phyloP scores from a whole-genome alignment of 2,797 vertebrate genomes.

The Hippoglossus hippoglossus region DNA sequence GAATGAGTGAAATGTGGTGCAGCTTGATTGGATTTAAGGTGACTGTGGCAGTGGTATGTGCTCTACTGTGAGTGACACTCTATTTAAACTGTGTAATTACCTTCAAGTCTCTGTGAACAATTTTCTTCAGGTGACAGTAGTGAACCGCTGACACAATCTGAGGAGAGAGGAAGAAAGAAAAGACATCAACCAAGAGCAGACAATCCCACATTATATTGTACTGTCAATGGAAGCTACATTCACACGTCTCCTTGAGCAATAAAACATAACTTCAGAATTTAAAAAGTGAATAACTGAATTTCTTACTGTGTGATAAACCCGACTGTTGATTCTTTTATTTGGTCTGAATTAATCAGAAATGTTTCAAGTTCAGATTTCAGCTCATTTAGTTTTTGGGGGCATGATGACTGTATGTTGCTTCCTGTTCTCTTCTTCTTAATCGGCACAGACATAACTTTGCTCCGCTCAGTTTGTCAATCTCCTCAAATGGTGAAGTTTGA shows the following conservation, averaged over 20 bases:
- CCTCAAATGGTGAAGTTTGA: not conserved
- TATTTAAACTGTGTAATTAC: constrained; percentile 65
- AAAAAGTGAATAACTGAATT: not conserved
- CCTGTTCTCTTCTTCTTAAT: too few species aligned
- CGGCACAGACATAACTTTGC: not conserved
- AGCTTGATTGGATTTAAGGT: too few species aligned
- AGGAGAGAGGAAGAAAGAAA: constrained; percentile 20
- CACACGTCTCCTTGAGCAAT: not conserved
- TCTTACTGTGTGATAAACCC: not conserved
- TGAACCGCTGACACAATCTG: constrained; percentile 94
- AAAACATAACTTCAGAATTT: not conserved
- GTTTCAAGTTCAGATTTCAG: too few species aligned
- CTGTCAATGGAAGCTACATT: not conserved
- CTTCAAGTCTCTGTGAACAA: constrained; percentile 96
- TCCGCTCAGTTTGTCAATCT: not conserved
- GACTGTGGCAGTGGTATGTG: too few species aligned
- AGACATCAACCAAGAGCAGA: not conserved
- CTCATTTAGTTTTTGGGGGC: too few species aligned
- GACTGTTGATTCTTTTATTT: not conserved
- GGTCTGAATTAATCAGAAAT: not conserved
- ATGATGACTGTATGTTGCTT: too few species aligned
- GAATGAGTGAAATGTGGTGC: too few species aligned
- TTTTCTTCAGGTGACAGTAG: constrained; percentile 96
- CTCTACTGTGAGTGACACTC: too few species aligned
- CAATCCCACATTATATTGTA: not conserved